Conservation (phyloP, 2,888 invertebrate species). For the Bellardia bayeri region DNA sequence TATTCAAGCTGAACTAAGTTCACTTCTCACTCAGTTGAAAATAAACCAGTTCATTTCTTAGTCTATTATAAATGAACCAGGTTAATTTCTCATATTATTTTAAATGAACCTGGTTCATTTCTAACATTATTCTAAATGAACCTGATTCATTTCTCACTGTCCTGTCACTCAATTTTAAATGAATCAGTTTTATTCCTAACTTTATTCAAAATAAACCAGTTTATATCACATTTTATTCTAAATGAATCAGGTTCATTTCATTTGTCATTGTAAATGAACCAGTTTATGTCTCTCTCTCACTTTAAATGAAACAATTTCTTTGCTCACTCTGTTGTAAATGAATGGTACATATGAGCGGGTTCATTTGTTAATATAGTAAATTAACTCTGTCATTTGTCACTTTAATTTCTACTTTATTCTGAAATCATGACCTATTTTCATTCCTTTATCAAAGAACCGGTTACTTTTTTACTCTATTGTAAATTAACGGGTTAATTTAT, state of each 20-base stretch:
- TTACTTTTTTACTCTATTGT: background rate
- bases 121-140: background rate
- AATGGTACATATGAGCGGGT: background rate
- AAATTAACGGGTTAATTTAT: too few species aligned
- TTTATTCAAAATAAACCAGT: background rate
- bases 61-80: too few species aligned
- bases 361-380: background rate
- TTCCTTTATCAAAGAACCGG: background rate
- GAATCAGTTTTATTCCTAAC: too few species aligned
- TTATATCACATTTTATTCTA: background rate
- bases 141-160: background rate
- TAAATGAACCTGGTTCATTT: background rate
- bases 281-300: background rate
- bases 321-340: background rate
- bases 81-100: too few species aligned
- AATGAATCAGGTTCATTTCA: background rate
- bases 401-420: background rate
- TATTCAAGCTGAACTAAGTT: too few species aligned
- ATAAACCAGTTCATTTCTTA: too few species aligned
- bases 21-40: too few species aligned
- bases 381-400: background rate
- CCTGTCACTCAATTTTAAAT: background rate
- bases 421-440: background rate
- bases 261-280: background rate
- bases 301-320: background rate